Base-by-base conservation (phyloP, 2,888 invertebrate genomes). In the Tetanocera ferruginea region DNA sequence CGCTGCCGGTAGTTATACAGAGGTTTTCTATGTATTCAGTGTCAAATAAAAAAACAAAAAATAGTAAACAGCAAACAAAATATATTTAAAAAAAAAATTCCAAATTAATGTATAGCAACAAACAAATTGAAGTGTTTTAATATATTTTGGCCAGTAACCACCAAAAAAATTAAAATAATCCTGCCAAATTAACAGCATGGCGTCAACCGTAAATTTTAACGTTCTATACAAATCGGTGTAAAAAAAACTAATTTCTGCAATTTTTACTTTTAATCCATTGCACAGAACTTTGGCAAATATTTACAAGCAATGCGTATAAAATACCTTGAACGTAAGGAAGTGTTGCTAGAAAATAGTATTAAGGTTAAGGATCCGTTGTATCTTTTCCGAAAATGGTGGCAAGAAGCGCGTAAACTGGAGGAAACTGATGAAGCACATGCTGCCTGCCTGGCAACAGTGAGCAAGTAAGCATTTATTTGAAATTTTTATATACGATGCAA, bases 381-480 rank as follows among this genome's bases (percentile, higher is more conserved):
- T 23, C 93, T 97, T 85, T 98, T 98, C 87, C 92, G 94, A 83
- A 90, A 92, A 80, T 98, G 98, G 98, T 94, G 98, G 88, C 92
- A 95, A 73, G 92, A 94, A 84, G 97, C 96, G 0, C 91, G 93
- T 80, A 90, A 91, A 19, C 93, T 92, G 43, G 93, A 93, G 71
- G 93, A 93, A 84, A 95, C 97, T 78, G 87, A 93, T 6, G 98
- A 98, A 89, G 94, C 98, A 0, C 98, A 98, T 92, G 97, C 97
- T 1, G 95, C 98, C 93, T 95, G 96, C 83, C 89, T 98, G 76
- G 95, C 97, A 14, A 98, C 98, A 37, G 94, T 95, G 5, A 94
- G 95, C 37, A 95, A 93, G 96, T 97, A 92, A 89, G 90, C 70
- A 34, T 31, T 43, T 57, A 23, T 14, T 43, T 4, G 2, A 25